phyloP scores from a whole-genome alignment of 92 coral and sea anemone genomes.

The Galaxea fascicularis region DNA sequence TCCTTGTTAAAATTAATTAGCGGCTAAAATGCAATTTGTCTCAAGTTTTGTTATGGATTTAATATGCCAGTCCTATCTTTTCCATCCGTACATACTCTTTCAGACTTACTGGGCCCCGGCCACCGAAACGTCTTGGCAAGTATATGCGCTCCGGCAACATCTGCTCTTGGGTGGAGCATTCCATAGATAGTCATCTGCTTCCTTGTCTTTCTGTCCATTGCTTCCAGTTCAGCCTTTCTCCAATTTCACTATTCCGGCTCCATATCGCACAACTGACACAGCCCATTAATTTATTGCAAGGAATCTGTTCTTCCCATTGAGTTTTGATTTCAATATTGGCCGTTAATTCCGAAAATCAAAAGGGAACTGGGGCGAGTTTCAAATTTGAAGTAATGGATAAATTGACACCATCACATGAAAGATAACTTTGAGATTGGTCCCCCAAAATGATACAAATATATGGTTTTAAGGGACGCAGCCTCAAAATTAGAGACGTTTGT shows the following conservation, averaged over 20 bases:
- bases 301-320: slow-evolving; percentile 37
- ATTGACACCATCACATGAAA: no score
- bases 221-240: slow-evolving; percentile 50
- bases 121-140: slow-evolving; percentile 50
- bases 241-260: slow-evolving; percentile 51
- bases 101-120: slow-evolving; percentile 47
- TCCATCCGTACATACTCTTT: slow-evolving; percentile 46
- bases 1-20: no score
- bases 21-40: no score
- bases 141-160: slow-evolving; percentile 49
- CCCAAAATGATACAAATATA: no score
- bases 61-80: slow-evolving; percentile 44
- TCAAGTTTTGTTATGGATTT: slow-evolving; percentile 33
- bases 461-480: no score
- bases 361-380: no score
- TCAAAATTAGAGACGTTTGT: no score
- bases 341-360: no score
- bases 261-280: slow-evolving; percentile 54
- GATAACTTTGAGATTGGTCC: no score
- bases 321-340: slow-evolving; percentile 9
- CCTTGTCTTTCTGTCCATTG: slow-evolving; percentile 61
- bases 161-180: slow-evolving; percentile 49
- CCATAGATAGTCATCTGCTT: slow-evolving; percentile 44
- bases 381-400: no score
- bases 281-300: slow-evolving; percentile 61